Conservation (phyloP, 2,113 vertebrate genomes). For the Terrapene triunguis region DNA sequence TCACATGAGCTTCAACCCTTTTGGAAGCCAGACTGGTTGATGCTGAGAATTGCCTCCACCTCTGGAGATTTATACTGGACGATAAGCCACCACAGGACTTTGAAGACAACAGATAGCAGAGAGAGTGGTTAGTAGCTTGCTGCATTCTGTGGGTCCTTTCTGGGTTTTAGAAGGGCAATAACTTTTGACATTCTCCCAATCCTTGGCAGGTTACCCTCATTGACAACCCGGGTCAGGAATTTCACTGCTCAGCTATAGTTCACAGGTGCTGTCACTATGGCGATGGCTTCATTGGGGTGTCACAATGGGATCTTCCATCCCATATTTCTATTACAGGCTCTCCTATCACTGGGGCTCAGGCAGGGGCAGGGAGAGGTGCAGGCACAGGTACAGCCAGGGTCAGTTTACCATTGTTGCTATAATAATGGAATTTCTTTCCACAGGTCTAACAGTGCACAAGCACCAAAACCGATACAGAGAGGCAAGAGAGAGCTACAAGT, state of each 20-base stretch:
- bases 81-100: too few relatives aligned
- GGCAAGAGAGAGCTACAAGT: background rate
- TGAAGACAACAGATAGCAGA: too few relatives aligned
- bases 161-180: too few relatives aligned
- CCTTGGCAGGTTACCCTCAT: too few relatives aligned
- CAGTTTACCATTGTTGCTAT: background rate
- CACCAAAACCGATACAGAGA: background rate
- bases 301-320: background rate
- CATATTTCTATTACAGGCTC: fast-evolving
- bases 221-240: too few relatives aligned
- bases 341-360: fast-evolving
- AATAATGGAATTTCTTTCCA: background rate
- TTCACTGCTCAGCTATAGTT: background rate
- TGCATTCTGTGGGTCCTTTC: too few relatives aligned
- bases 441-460: background rate
- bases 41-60: too few relatives aligned
- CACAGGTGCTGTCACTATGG: fast-evolving
- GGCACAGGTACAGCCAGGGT: fast-evolving
- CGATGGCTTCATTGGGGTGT: background rate
- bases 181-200: too few relatives aligned
- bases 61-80: too few relatives aligned
- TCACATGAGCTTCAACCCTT: too few relatives aligned
- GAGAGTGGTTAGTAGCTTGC: too few relatives aligned
- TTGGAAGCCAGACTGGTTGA: too few relatives aligned
- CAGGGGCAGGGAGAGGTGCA: background rate